Conservation (phyloP, 2,797 vertebrate genomes). For the Hippopotamyrus pictus region DNA sequence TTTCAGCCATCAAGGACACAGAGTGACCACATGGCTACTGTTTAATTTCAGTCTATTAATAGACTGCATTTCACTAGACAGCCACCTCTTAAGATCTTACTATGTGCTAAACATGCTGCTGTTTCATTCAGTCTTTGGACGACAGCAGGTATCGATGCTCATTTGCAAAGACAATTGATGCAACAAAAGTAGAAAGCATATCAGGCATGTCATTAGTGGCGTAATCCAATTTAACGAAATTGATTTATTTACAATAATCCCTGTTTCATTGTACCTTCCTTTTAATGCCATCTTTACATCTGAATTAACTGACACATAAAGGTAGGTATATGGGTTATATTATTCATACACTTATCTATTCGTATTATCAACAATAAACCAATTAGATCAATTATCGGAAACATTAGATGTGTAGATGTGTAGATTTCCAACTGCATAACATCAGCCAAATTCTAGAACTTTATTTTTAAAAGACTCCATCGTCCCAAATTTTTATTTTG, state of each 20-base stretch:
- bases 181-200: not conserved
- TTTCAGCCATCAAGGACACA: not conserved
- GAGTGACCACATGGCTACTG: not conserved
- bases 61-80: not conserved
- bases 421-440: not conserved
- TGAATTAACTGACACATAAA: not conserved
- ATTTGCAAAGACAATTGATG: not conserved
- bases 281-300: slow-evolving; percentile 12
- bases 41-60: slow-evolving; percentile 5
- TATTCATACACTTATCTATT: not conserved
- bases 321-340: not conserved
- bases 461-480: not conserved
- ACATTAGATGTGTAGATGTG: not conserved
- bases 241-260: slow-evolving; percentile 11
- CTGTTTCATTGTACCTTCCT: not conserved
- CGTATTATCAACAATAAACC: not conserved
- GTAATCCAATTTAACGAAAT: not conserved
- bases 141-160: not conserved
- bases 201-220: not conserved
- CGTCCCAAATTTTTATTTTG: not conserved
- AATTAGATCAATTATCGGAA: not conserved
- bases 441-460: not conserved
- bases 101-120: not conserved
- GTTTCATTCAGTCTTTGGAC: not conserved
- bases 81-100: not conserved